Evolutionary conservation across 2,797 vertebrate genomes (phyloP).

Genomic region (Micropoecilia bifurca): DNA sequence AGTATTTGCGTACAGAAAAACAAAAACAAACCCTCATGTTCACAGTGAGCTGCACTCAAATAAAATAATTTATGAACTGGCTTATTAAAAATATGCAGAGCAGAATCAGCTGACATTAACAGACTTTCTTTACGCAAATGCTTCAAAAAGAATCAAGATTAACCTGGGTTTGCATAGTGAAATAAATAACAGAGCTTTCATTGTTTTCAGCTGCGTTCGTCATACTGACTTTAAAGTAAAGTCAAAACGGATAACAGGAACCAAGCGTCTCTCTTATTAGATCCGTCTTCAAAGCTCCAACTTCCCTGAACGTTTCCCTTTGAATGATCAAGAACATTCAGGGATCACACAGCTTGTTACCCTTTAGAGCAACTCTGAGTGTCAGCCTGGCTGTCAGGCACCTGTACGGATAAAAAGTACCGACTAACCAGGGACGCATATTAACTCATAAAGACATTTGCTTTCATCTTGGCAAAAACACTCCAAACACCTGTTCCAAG

Average conservation of each 20-base stretch:
- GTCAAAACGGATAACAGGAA: neutral
- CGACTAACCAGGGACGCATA: neutral
- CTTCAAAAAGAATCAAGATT: slow-evolving; percentile 8
- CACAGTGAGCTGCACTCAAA: neutral
- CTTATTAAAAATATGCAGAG: neutral
- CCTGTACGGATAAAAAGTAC: slow-evolving; percentile 49
- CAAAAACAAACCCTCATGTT: neutral
- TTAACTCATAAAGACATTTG: slow-evolving; percentile 23
- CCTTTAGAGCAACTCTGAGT: slow-evolving; percentile 9
- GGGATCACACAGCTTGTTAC: slow-evolving; percentile 41
- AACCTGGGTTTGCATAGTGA: slow-evolving; percentile 14
- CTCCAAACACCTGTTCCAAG: slow-evolving; percentile 15
- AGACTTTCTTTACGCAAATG: slow-evolving; percentile 16
- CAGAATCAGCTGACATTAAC: neutral
- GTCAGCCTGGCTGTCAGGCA: slow-evolving; percentile 9
- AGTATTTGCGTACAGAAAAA: neutral
- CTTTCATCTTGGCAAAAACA: slow-evolving; percentile 41
- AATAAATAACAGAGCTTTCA: neutral
- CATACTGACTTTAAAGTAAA: neutral
- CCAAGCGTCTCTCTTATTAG: neutral
- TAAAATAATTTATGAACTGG: neutral
- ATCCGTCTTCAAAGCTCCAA: slow-evolving; percentile 18
- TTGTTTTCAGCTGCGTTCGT: neutral
- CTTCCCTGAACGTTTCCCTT: slow-evolving; percentile 32
- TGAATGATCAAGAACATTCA: slow-evolving; percentile 43